These are phyloP conservation scores for Plebejus anna DNA, from an alignment of 2,888 invertebrate species.

Conservation along the genomic window DNA sequence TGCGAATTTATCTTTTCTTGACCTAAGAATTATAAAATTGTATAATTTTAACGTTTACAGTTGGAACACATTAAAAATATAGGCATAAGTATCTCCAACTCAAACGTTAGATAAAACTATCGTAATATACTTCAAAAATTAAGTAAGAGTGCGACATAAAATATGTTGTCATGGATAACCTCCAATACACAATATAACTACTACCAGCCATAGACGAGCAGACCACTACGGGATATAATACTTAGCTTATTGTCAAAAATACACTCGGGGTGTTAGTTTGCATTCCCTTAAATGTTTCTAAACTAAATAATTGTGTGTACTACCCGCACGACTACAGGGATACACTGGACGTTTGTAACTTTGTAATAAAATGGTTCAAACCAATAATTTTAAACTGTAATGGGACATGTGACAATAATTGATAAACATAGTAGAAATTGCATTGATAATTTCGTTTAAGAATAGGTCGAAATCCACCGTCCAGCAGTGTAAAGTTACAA, in stretches of 20 bases:
- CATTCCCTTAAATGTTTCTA: slow-evolving; percentile 64
- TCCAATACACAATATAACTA: slow-evolving; percentile 26
- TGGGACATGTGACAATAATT: background rate
- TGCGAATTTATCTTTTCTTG: background rate
- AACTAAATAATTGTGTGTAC: slow-evolving; percentile 41
- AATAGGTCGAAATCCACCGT: background rate
- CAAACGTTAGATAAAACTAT: background rate
- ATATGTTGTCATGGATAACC: slow-evolving; percentile 15
- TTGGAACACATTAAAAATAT: background rate
- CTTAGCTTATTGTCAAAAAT: slow-evolving; percentile 72
- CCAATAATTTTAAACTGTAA: background rate
- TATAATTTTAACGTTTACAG: background rate
- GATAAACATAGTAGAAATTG: background rate
- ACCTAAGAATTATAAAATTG: background rate
- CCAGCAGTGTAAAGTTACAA: slow-evolving; percentile 20
- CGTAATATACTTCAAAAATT: slow-evolving; percentile 16
- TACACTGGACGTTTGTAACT: slow-evolving; percentile 31
- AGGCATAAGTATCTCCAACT: background rate
- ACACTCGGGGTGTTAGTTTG: slow-evolving; percentile 70
- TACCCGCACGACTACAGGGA: slow-evolving; percentile 27
- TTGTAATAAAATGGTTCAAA: background rate
- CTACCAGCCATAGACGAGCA: slow-evolving; percentile 54
- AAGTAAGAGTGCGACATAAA: slow-evolving; percentile 32
- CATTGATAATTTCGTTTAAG: background rate
- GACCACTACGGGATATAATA: slow-evolving; percentile 60